Evolutionary conservation across 2,113 vertebrate genomes (phyloP), one percentile per base, ranked within the genome.

Genomic region (Tiliqua scincoides): DNA sequence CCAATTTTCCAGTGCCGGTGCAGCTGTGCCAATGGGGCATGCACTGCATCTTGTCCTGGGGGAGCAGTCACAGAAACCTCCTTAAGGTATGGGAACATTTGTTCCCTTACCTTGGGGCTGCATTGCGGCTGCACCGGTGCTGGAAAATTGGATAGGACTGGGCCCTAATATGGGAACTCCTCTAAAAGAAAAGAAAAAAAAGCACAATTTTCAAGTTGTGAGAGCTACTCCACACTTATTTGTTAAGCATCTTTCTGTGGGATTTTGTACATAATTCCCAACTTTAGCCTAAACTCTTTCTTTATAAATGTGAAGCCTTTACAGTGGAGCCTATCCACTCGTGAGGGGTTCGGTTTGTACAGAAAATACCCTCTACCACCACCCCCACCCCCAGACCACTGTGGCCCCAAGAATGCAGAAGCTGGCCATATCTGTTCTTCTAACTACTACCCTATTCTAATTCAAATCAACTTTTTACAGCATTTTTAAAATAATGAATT

Each of bases 401-500:
- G 32, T 8, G 11, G 21, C 52, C 20, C 14, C 32, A 21, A 43
- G 35, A 70, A 59, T 32, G 79, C 5, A 25, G 54, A 27, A 30
- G 18, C 35, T 54, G 48, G 70, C 37, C 70, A 27, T 32, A 59
- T 37, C 3, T 52, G 7, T 27, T 73, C 10, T 52, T 63, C 10
- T 21, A 52, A 40, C n/a, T 2, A 37, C 1, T 85, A 70, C 12
- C 9, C 83, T 43, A 70, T 23, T 78, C 65, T 35, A 89, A 93
- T 43, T 85, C 81, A 73, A 91, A 65, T 68, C 86, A 88, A 32
- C 73, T 92, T 94, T 57, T 95, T 94, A 61, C 72, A 86, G 62
- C 91, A 88, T 90, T 96, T 92, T 93, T 90, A 90, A 85, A 86
- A 32, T 87, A 61, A 18, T 83, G 87, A 79, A 1, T 11, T 73